These are phyloP conservation scores for Drosophila pectinifera DNA, from an alignment of 1,140 invertebrate genomes.

Conservation along the genomic window DNA sequence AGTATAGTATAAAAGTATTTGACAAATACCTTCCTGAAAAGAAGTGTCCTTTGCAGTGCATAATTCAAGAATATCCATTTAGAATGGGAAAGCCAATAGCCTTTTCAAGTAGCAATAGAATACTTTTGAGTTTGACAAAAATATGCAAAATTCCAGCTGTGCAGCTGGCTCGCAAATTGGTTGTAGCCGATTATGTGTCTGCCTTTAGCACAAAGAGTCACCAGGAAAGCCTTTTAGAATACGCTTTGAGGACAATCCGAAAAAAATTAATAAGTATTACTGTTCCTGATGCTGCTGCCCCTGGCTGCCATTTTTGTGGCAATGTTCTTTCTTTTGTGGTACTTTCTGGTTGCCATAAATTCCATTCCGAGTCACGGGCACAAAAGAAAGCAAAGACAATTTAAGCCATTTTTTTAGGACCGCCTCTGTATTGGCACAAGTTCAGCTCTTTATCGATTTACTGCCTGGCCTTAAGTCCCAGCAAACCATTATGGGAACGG, in stretches of 20 bases:
- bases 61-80: not conserved
- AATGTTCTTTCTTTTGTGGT: constrained; percentile 10
- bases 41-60: too few relatives aligned
- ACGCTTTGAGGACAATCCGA: constrained; percentile 24
- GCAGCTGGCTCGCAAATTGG: constrained; percentile 4
- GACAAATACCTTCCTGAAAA: too few relatives aligned
- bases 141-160: constrained; percentile 1
- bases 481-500: not conserved
- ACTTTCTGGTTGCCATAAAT: constrained; percentile 22
- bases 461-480: constrained; percentile 1
- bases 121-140: not conserved
- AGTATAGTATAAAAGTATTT: too few relatives aligned
- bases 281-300: constrained; percentile 19
- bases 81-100: not conserved
- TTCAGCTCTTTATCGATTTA: constrained; percentile 21
- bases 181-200: constrained; percentile 22
- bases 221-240: constrained; percentile 8
- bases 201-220: constrained; percentile 14
- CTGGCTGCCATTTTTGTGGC: constrained; percentile 15
- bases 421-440: constrained; percentile 19
- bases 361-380: not conserved
- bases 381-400: not conserved
- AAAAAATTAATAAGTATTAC: constrained; percentile 33
- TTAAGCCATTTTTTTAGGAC: constrained; percentile 7
- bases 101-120: not conserved